Percentiles rank a stretch among this genome's conserved stretches.
Evolutionary conservation across 2,797 vertebrate species (phyloP).

Genomic region (Parauchenoglanis punctatus): DNA sequence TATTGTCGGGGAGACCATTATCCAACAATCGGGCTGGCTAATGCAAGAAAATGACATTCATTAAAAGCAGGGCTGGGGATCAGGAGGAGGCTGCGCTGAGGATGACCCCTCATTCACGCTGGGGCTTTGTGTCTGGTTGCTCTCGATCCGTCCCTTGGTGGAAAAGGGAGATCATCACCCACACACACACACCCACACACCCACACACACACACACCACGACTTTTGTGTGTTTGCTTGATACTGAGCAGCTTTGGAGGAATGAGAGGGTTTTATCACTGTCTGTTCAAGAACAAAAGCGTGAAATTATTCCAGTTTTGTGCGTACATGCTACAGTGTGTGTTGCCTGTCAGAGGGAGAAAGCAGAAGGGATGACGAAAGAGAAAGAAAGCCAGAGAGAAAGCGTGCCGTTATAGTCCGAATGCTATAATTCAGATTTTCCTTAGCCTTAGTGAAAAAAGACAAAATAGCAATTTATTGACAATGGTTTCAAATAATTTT

Average conservation of each 20-base stretch:
- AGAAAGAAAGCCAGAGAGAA: constrained; percentile 13
- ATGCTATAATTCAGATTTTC: constrained; percentile 10
- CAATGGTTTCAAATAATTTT: neutral
- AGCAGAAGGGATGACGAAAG: constrained; percentile 28
- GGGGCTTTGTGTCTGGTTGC: constrained; percentile 47
- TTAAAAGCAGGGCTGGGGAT: constrained; percentile 77
- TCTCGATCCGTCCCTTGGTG: constrained; percentile 27
- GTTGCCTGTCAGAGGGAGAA: constrained; percentile 10
- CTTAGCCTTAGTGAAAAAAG: constrained; percentile 1
- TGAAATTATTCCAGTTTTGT: constrained; percentile 32
- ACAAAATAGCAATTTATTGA: neutral
- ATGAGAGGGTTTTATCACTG: constrained; percentile 30
- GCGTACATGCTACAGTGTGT: constrained; percentile 22
- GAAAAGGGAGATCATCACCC: constrained; percentile 24
- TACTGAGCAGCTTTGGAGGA: constrained; percentile 21
- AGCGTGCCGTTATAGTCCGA: neutral
- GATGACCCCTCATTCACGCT: constrained; percentile 54
- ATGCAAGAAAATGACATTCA: constrained; percentile 84
- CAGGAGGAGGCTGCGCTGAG: constrained; percentile 74
- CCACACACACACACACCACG: neutral
- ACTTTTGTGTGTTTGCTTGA: constrained; percentile 30
- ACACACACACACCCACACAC: constrained; percentile 29
- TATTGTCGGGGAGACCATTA: constrained; percentile 87
- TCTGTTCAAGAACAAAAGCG: constrained; percentile 32
- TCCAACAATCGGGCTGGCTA: constrained; percentile 80